Base-by-base conservation (phyloP, 2,888 invertebrate genomes). In the Harpalus rubripes region DNA sequence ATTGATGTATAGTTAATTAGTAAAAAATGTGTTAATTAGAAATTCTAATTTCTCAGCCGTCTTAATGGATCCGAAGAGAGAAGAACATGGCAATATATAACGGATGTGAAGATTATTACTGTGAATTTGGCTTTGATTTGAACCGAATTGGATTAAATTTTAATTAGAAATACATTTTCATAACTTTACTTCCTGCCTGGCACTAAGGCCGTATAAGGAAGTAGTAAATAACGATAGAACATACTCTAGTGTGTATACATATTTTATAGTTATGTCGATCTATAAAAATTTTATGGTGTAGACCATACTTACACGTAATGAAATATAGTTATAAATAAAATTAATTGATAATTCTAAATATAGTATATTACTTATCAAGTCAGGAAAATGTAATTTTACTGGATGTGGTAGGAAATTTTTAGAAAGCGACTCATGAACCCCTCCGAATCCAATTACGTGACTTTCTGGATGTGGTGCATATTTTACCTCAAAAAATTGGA, bases 21-120 rank as follows among this genome's bases (percentile, higher is more conserved):
- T 39, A 39, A 68, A 68, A 68, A 68, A 68, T 32, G 68, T 39
- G 68, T 32, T 39, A 68, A 68, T 68, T 68, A 68, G 39, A 68
- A 68, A 32, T 68, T 68, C 68, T 68, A 68, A 68, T 68, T 68
- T 15, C 39, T 39, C 6, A 68, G 68, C 68, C 68, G 15, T 26
- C 22, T 41, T 74, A 74, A 74, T 74, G 72, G 7, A 68, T 2
- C 18, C n/a, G 22, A 18, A 74, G 44, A 16, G 32, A 22, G 22
- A 22, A 22, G 22, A 1, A 74, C 52, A 15, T 74, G 26, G 52
- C 18, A 39, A 72, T 72, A 72, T 72, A 52, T 74, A 74, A 74
- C 74, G 74, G 74, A 74, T 44, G 52, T 74, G 15, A 52, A 52
- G 74, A 74, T 74, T 39, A 68, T 39, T 39, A 22, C 22, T 63